Base-by-base conservation (phyloP, 2,888 invertebrate species). In the Ferrisia virgata region DNA sequence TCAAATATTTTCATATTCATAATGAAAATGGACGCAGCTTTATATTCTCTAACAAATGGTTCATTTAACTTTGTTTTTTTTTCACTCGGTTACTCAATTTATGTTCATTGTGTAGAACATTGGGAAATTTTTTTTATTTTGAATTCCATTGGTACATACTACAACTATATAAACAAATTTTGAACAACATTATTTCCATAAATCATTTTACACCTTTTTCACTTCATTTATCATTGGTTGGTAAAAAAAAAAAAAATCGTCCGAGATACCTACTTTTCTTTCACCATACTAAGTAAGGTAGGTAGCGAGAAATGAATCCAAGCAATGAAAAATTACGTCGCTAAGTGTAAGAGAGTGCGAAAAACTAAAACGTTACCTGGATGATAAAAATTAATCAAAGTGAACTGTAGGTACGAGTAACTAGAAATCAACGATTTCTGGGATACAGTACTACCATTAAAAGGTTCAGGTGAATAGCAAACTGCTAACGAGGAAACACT, bases 221-320 rank as follows among this genome's bases (percentile, higher is more conserved):
- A n/a, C 80, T 80, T 80, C 80, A 80, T 80, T 80, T 80, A 80
- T 80, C 80, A 80, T 53, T 80, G 72, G 36, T 6, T n/a, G n/a
- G n/a, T n/a, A n/a, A n/a, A n/a, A n/a, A n/a, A n/a, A n/a, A 69
- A 69, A 43, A 53, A 53, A 69, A 31, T 64, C 31, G 31, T 69
- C 15, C 69, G 31, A 33, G 22, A n/a, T 53, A 53, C 53, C 69
- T 69, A 69, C 53, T 76, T 33, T 36, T 76, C 64, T 69, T 15
- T 33, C 2, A 6, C 31, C 1, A 69, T 69, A 33, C n/a, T n/a
- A n/a, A n/a, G n/a, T n/a, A n/a, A n/a, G n/a, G 69, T 15, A 33
- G 11, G 31, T 53, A 31, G 6, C 69, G 69, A 69, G 69, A 69
- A 69, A 69, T 69, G 69, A 33, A 69, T 13, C 69, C 69, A 15